Evolutionary conservation across 1,140 invertebrate species (phyloP).

Genomic region (Eueides isabella): DNA sequence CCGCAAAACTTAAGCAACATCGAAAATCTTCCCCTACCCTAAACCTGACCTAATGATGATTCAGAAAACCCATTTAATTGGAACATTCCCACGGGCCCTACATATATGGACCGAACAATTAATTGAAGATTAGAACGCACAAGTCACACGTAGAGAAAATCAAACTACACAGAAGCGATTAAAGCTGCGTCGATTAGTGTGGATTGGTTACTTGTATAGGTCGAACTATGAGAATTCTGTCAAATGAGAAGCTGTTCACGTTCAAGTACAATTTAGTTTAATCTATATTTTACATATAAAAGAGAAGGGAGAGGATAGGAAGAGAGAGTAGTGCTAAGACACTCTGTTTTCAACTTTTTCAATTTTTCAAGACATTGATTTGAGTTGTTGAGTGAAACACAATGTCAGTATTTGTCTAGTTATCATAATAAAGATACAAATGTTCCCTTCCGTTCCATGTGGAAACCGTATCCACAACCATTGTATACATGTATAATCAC

Average conservation of each 20-base stretch:
- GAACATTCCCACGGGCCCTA: neutral
- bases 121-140: constrained; percentile 15
- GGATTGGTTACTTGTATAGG: constrained; percentile 19
- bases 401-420: too few species aligned
- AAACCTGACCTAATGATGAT: neutral
- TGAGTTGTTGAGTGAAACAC: too few species aligned
- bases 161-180: constrained; percentile 22
- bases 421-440: too few species aligned
- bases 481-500: too few species aligned
- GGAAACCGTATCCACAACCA: too few species aligned
- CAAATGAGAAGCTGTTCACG: neutral
- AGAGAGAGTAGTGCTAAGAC: too few species aligned
- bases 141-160: constrained; percentile 27
- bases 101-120: constrained; percentile 12
- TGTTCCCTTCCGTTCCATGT: too few species aligned
- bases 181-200: constrained; percentile 20
- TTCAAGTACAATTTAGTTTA: too few species aligned
- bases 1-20: neutral
- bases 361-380: too few species aligned
- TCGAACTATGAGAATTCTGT: neutral
- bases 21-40: neutral
- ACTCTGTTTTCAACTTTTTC: too few species aligned
- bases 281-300: neutral
- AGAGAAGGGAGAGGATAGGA: too few species aligned
- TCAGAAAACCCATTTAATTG: neutral